phyloP scores from a whole-genome alignment of 2,113 vertebrate genomes.

The Nansenia antarctica region DNA sequence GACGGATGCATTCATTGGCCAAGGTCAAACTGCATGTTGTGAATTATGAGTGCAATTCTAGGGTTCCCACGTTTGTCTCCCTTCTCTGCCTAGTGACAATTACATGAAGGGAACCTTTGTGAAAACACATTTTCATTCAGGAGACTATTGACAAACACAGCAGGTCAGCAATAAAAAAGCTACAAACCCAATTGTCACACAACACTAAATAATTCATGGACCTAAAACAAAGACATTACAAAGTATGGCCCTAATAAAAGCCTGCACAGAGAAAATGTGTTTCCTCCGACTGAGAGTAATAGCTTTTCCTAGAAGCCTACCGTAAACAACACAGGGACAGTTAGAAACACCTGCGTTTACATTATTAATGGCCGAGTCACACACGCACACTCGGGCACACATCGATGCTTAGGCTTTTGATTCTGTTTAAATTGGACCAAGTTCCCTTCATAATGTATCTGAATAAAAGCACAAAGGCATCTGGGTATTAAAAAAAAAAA shows the following conservation, averaged over 20 bases:
- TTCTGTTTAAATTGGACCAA: conserved; percentile 51
- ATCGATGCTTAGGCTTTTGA: conserved; percentile 31
- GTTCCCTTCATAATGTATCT: conserved; percentile 35
- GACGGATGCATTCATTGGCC: conserved; percentile 55
- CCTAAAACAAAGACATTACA: conserved; percentile 62
- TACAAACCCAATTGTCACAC: conserved; percentile 61
- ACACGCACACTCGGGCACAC: conserved; percentile 7
- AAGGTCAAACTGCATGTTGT: conserved; percentile 57
- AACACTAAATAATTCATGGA: conserved; percentile 65
- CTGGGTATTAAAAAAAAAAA: conserved; percentile 28
- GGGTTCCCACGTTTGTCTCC: conserved; percentile 52
- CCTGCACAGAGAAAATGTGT: conserved; percentile 40
- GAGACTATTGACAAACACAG: conserved; percentile 56
- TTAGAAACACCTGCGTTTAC: conserved; percentile 54
- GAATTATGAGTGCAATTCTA: conserved; percentile 58
- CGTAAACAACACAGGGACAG: conserved; percentile 48
- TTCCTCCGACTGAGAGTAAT: conserved; percentile 48
- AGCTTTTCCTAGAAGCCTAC: conserved; percentile 47
- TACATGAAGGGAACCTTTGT: conserved; percentile 43
- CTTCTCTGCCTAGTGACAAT: conserved; percentile 51
- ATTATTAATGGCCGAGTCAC: conserved; percentile 48
- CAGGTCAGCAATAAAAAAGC: conserved; percentile 51
- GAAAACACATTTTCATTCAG: conserved; percentile 56
- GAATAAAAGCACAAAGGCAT: conserved; percentile 34
- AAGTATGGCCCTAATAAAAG: conserved; percentile 61